Base-by-base conservation (phyloP, 2,113 vertebrate species). In the Vimba vimba region DNA sequence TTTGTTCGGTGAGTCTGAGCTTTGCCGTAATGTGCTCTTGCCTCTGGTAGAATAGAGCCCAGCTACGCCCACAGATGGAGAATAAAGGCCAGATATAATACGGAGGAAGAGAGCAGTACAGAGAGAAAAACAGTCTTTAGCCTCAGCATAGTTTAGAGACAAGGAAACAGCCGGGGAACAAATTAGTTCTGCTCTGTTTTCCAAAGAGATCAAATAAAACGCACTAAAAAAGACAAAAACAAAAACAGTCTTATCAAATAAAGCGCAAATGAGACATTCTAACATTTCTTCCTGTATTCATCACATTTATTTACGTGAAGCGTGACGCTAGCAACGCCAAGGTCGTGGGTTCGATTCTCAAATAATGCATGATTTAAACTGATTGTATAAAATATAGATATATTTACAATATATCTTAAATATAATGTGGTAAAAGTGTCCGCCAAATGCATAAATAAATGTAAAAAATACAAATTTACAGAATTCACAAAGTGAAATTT, bases 101-200 rank as follows among this genome's bases (percentile, higher is more conserved):
- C 62, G 9, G 7, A 69, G 68, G n/a, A 60, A 85, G 59, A 82
- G 82, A 85, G 62, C 52, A 25, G 43, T 27, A 75, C 62, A 82
- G 36, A 66, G 69, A 75, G 60, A 83, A 47, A 50, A 45, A 33
- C 75, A 33, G 75, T 27, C n/a, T 77, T 50, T 59, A 87, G 79
- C 86, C 77, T 77, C 60, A 36, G 81, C 83, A 47, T 30, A 80
- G 89, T 86, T 88, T 75, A 85, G 62, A 81, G 78, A 86, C 88
- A 87, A 84, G 59, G 52, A 73, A 33, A 33, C 15, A 84, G 82
- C 66, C 59, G 59, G 71, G 86, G 71, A 79, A 39, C 39, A 78
- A 59, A 86, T 87, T 80, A 87, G 87, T 86, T 82, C 85, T 36
- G 80, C 89, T 91, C 87, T 83, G 88, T 79, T 74, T 87, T 84